Evolutionary conservation across 2,113 vertebrate species (phyloP), one percentile per base, ranked within the genome.

Genomic region (Spea bombifrons): DNA sequence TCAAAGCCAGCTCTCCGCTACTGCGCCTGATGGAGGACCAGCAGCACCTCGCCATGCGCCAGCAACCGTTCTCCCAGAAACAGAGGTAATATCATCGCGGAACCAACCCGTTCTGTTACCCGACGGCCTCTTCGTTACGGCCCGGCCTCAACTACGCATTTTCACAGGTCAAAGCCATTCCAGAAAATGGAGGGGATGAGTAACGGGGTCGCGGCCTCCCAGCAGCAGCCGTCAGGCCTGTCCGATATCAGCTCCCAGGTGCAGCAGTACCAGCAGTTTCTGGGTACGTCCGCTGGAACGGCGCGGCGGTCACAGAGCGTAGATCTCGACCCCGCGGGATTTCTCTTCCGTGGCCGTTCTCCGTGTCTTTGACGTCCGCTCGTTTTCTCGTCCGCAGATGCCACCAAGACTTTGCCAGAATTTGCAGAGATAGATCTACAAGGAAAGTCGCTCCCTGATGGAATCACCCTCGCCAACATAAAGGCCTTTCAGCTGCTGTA

Each of bases 251-350:
- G 94, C 0, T 89, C 93, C 0, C 95, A 97, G 86, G 94, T 96
- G 81, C 95, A 96, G 83, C 95, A 96, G 83, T 96, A 96, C 84
- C 95, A 97, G 86, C 95, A 96, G 86, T 97, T 97, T 83, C 85
- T 97, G 81, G 95, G 95, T 97, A 86, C 92, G 91, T 13, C 43
- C 3, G 2, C 3, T 4, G 6, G 43, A 15, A 46, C 9, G 3
- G 48, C 5, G 46, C 43, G n/a, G n/a, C n/a, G n/a, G n/a, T n/a
- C n/a, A n/a, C n/a, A n/a, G n/a, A n/a, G n/a, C n/a, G n/a, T n/a
- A n/a, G n/a, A n/a, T n/a, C n/a, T n/a, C n/a, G n/a, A n/a, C n/a
- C 4, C 47, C 44, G 10, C 50, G 12, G 48, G 49, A 45, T 6
- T 16, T 3, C 52, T 7, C 55, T 15, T 2, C 47, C 13, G n/a